Evolutionary conservation across 2,888 invertebrate genomes (phyloP), one percentile per base, ranked within the genome.

Genomic region (Clistopyga incitator): DNA sequence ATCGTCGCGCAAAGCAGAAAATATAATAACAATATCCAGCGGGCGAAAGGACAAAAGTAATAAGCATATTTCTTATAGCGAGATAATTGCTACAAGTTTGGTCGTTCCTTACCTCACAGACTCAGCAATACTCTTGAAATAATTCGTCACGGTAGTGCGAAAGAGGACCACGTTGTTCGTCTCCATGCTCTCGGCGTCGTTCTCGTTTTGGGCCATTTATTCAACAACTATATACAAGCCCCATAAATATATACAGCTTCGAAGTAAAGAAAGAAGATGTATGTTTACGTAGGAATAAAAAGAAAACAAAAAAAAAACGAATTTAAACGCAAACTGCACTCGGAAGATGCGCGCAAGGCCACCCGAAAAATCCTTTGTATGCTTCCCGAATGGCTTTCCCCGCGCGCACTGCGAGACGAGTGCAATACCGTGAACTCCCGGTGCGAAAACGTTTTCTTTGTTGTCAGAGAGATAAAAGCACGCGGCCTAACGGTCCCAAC

Each of bases 21-120:
- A 8, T 0, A 18, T 1, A 18, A 18, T 50, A 50, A 50, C 50
- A n/a, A 38, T 10, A 38, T n/a, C 18, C 18, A n/a, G 50, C 18
- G 18, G 50, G 18, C 8, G 2, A n/a, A n/a, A 50, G 50, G n/a
- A n/a, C n/a, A 6, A 50, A 50, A 3, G 29, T 29, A 29, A 10
- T 38, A 38, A 38, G 1, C 50, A 23, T 50, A 45, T 8, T 15
- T 25, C 6, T 13, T 61, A 54, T 54, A 10, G 18, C 8, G 45
- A 2, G 20, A 61, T 13, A 50, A 50, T 74, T 42, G 10, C 23
- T 18, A 13, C 15, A 42, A 13, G 34, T 8, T 34, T 54, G 23
- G 0, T 6, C 45, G 3, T 70, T 54, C 71, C 89, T 91, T 71
- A 92, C 92, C 91, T 91, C 18, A 92, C 90, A 18, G 88, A 90